phyloP scores from a whole-genome alignment of 2,113 vertebrate genomes.

The Cyprinodon tularosa region DNA sequence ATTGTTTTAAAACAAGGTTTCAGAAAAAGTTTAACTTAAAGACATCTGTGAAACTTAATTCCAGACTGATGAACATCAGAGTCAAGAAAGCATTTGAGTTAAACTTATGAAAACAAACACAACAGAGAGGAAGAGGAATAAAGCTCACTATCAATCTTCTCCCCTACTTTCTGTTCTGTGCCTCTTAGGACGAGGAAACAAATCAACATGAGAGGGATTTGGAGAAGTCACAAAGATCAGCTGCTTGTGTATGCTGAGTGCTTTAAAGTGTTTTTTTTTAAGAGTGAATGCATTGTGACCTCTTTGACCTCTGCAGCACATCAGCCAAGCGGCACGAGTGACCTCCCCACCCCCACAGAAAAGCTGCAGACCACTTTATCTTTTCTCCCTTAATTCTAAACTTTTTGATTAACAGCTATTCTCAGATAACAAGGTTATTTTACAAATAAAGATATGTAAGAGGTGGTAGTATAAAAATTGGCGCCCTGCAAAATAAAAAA shows the following conservation, averaged over 20 bases:
- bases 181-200: background rate
- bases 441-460: background rate
- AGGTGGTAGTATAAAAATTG: background rate
- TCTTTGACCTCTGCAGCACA: conserved; percentile 5
- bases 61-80: background rate
- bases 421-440: background rate
- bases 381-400: background rate
- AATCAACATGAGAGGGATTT: background rate
- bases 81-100: background rate
- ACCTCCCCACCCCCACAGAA: background rate
- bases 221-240: background rate
- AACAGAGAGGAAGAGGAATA: background rate
- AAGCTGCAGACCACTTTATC: background rate
- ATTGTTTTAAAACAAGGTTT: background rate
- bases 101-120: background rate
- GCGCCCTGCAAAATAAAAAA: background rate
- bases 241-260: conserved; percentile 1
- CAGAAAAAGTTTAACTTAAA: background rate
- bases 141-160: background rate
- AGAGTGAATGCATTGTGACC: background rate
- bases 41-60: background rate
- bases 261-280: background rate
- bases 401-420: background rate
- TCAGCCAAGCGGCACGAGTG: background rate
- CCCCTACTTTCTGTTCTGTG: background rate